Base-by-base conservation (phyloP, 2,797 vertebrate genomes). In the Artibeus lituratus region DNA sequence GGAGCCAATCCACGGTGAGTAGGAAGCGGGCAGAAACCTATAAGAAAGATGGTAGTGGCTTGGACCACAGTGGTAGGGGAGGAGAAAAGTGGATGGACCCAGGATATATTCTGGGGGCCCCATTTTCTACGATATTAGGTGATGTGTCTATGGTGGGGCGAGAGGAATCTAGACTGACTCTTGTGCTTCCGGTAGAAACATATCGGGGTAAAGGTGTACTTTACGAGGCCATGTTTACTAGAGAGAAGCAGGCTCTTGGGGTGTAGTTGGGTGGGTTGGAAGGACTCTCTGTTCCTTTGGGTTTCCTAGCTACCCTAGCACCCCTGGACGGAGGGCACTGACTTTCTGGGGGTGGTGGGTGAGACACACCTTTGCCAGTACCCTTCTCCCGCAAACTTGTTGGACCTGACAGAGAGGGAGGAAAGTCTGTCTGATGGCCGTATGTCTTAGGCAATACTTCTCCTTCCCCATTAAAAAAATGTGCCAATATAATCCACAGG, bases 71-170 rank as follows among this genome's bases (percentile, higher is more conserved):
- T 29, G 29, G n/a, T 18, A 26, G 11, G 1, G 15, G 76, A 42
- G 65, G 57, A 57, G 69, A 76, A 76, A 80, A 51, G 37, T 29
- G 22, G 22, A 24, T 10, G 47, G 82, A 3, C 12, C 62, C 0
- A 0, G 70, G 35, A 14, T 77, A 22, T 29, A 18, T 44, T 87
- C 49, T 21, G 44, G 83, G 11, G 47, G 72, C 53, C 42, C 9
- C 26, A 10, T 35, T 4, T 72, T 55, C 39, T 59, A n/a, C 0
- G 2, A 49, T 5, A 18, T 47, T 7, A 44, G 18, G 49, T 7
- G 21, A 21, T 16, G 2, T 49, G 35, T n/a, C 18, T 18, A 3
- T 24, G 37, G 11, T 15, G 35, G 12, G 15, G 55, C 5, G 26
- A 22, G 4, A 22, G 8, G 39, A 37, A 35, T 49, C 70, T 35